Conservation (phyloP, 2,888 invertebrate genomes). For the Parasteatoda lunata region DNA sequence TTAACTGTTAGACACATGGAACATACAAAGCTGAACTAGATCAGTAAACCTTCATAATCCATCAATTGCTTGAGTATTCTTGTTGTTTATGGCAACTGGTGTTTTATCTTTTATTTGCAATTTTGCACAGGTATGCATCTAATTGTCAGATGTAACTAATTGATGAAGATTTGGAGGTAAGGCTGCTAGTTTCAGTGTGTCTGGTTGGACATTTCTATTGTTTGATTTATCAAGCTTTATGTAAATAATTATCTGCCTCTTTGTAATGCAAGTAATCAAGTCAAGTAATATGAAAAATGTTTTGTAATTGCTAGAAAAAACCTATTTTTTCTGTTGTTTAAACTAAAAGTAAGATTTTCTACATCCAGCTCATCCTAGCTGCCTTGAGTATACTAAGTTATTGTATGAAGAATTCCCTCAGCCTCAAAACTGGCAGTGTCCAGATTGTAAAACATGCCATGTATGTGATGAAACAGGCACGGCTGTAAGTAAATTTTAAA, state of each 20-base stretch:
- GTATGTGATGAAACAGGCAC: conserved; percentile 83
- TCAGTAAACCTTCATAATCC: too few species aligned
- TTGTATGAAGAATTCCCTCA: conserved; percentile 48
- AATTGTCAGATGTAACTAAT: too few species aligned
- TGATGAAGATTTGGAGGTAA: too few species aligned
- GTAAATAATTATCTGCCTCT: neutral
- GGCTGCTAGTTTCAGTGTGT: too few species aligned
- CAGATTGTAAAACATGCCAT: conserved; percentile 90
- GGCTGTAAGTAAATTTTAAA: conserved; percentile 72
- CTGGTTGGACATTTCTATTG: neutral
- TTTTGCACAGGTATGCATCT: too few species aligned
- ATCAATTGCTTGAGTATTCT: too few species aligned
- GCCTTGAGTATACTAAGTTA: conserved; percentile 76
- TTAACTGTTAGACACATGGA: too few species aligned
- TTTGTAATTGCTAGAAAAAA: neutral
- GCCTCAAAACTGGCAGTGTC: conserved; percentile 83
- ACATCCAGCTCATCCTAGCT: conserved; percentile 76
- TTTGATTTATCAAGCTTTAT: neutral
- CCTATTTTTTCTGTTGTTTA: neutral
- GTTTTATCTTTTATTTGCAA: too few species aligned
- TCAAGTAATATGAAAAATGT: neutral
- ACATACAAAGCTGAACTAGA: too few species aligned
- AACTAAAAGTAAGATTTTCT: conserved; percentile 8
- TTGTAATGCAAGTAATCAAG: neutral
- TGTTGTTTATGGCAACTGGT: too few species aligned